A percentile compares a stretch with the other conserved stretches of the same genome.
Evolutionary conservation across 2,888 invertebrate species (phyloP).

Genomic region (Torymus texanus): DNA sequence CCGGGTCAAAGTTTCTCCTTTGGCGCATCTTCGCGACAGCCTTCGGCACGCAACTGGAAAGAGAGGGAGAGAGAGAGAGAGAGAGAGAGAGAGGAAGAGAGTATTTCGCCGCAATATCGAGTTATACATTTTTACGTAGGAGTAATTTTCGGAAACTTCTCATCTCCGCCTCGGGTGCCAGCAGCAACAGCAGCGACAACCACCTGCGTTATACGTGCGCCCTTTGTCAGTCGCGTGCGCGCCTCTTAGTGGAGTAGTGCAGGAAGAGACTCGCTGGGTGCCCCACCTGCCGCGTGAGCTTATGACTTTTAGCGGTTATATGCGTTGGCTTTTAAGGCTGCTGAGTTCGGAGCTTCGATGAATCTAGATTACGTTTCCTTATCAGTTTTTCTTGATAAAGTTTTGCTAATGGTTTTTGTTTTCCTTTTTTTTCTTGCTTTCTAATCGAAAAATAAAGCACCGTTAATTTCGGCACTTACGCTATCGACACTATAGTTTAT

Average conservation of each 20-base stretch:
- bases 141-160: conserved; percentile 59
- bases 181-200: conserved; percentile 2
- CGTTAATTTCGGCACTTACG: too few species aligned
- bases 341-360: too few species aligned
- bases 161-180: conserved; percentile 35
- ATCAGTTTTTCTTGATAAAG: too few species aligned
- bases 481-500: too few species aligned
- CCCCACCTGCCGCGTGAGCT: conserved; percentile 7
- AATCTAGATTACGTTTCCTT: too few species aligned
- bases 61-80: background rate
- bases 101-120: conserved; percentile 57
- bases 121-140: conserved; percentile 60
- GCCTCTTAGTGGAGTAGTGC: too few species aligned
- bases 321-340: background rate
- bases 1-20: conserved; percentile 40
- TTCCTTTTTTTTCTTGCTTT: too few species aligned
- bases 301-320: background rate
- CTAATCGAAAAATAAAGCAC: too few species aligned
- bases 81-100: too few species aligned
- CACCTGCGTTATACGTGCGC: conserved; percentile 31
- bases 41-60: background rate
- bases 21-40: background rate
- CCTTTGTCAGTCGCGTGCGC: too few species aligned
- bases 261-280: background rate
- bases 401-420: too few species aligned